Base-by-base conservation (phyloP, 2,797 vertebrate species). In the Adrianichthys oophorus region DNA sequence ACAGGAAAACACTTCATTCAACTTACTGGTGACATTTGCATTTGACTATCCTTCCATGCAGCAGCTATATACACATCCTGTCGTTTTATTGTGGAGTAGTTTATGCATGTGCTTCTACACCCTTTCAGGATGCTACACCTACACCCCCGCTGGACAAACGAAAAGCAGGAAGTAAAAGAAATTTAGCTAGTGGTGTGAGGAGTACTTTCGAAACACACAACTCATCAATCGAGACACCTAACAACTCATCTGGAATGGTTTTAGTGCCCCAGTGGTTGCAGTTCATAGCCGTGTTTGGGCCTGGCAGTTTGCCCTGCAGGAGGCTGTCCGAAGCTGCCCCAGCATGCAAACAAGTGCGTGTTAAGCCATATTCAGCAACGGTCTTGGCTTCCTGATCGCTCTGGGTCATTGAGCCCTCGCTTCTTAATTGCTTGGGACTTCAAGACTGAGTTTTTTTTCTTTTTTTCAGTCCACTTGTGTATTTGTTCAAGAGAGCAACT, bases 301-400 rank as follows among this genome's bases (percentile, higher is more conserved):
- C 56, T 68, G 65, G 68, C 51, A 52, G 14, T 4, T 47, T 32
- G 49, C 57, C 59, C 44, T 62, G 53, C 41, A 49, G 54, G 59
- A 56, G 50, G 32, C 48, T 18, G 46, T 47, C 53, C 37, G 23
- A 59, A 55, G n/a, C 15, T 46, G 56, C 8, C 42, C 65, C 44
- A 48, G 70, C 55, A 57, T 51, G 26, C 41, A 67, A 59, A 67
- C 56, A 52, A 66, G 32, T 29, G 2, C 17, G 15, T 40, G 40
- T 60, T 43, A 29, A 63, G 66, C 40, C 57, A 50, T 57, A 56
- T 67, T 63, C 47, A 48, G 15, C 16, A 16, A n/a, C 21, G 17
- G 37, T 55, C 49, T 44, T 45, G 42, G 37, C 54, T 58, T 62
- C 15, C 37, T n/a, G 16, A 46, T 61, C 3, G 32, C 51, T 48